A percentile compares a stretch with the other conserved stretches of the same genome.
phyloP scores from a whole-genome alignment of 2,888 invertebrate genomes.

The Julus scanicus region DNA sequence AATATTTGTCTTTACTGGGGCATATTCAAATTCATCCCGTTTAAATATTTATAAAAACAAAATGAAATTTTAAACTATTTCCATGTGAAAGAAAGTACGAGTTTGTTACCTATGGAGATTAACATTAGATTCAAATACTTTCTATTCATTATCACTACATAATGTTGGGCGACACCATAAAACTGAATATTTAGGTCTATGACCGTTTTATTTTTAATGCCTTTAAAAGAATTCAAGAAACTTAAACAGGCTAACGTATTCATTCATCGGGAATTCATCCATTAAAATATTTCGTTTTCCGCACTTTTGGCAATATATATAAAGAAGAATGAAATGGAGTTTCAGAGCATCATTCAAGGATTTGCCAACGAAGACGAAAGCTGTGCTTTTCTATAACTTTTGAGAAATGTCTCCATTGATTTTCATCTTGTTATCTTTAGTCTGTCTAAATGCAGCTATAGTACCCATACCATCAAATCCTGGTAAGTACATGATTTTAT shows the following conservation, averaged over 20 bases:
- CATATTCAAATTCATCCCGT: too few relatives aligned
- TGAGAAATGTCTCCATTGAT: neutral
- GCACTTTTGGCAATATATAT: neutral
- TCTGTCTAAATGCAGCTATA: neutral
- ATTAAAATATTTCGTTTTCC: constrained; percentile 26
- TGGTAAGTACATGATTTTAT: neutral
- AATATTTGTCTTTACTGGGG: too few relatives aligned
- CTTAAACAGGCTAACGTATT: neutral
- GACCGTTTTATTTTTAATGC: neutral
- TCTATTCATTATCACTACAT: neutral
- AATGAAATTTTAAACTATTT: neutral
- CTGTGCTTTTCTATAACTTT: neutral
- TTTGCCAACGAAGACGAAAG: neutral
- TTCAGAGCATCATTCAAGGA: neutral
- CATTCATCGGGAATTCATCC: neutral
- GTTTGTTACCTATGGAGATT: neutral
- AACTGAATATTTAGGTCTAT: neutral
- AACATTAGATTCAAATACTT: neutral
- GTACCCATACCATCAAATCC: neutral
- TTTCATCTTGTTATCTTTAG: neutral
- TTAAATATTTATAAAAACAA: too few relatives aligned
- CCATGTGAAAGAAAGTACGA: neutral
- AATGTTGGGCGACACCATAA: neutral
- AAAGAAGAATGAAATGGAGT: neutral
- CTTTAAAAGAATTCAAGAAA: neutral